Conservation (phyloP, 2,113 vertebrate species). For the Donacobius atricapilla region DNA sequence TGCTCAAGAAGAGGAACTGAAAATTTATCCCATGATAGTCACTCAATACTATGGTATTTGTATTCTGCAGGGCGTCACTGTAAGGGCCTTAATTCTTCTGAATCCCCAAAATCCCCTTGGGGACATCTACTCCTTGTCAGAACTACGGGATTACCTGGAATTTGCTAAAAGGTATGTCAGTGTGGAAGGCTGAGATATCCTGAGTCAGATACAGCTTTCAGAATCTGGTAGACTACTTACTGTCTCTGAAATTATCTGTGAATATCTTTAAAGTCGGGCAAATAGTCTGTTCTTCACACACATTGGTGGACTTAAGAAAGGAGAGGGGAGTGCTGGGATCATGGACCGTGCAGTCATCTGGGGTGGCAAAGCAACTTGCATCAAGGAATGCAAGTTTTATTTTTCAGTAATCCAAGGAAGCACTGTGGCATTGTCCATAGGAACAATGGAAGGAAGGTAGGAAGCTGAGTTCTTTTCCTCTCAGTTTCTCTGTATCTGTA, state of each 20-base stretch:
- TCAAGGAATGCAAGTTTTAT: not conserved
- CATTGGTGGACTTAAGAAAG: not conserved
- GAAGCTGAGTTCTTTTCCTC: not conserved
- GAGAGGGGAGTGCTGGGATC: not conserved
- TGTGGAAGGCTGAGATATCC: not conserved
- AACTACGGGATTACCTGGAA: constrained; percentile 86
- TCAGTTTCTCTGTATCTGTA: not conserved
- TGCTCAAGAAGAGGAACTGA: not conserved
- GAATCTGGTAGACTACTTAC: not conserved
- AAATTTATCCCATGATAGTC: not conserved
- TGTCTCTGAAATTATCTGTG: not conserved
- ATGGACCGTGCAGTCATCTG: not conserved
- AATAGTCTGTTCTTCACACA: not conserved
- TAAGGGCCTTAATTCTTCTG: constrained; percentile 88
- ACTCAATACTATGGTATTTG: not conserved
- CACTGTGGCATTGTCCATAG: not conserved
- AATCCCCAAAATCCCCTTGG: constrained; percentile 96
- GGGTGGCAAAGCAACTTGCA: not conserved
- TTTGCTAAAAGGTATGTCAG: constrained; percentile 90
- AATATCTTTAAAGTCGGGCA: not conserved
- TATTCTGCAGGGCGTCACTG: constrained; percentile 79
- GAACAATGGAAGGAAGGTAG: too few species aligned
- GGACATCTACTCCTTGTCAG: constrained; percentile 84
- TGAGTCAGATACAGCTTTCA: not conserved
- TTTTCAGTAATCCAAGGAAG: not conserved